phyloP scores from a whole-genome alignment of 2,113 vertebrate genomes.

The Pygoscelis adeliae region DNA sequence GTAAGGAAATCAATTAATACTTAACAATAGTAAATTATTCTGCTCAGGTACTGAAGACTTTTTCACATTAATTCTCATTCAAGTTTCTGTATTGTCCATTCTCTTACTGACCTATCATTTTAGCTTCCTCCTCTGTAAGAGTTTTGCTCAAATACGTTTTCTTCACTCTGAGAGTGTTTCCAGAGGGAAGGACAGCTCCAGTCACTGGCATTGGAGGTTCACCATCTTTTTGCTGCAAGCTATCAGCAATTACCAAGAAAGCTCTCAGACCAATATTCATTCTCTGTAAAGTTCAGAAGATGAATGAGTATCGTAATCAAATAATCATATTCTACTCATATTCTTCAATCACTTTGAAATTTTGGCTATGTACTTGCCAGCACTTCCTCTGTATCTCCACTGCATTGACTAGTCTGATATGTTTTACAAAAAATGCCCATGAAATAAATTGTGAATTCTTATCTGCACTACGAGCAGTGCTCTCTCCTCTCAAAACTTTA shows the following conservation, averaged over 20 bases:
- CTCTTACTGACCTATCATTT: constrained; percentile 90
- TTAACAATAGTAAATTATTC: neutral
- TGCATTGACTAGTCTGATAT: neutral
- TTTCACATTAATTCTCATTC: neutral
- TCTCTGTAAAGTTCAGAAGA: constrained; percentile 78
- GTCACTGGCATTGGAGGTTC: constrained; percentile 99
- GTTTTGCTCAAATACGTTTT: constrained; percentile 99
- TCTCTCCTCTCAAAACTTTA: neutral
- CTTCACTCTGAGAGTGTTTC: constrained; percentile 97
- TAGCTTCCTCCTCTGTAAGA: constrained; percentile 97
- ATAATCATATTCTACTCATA: neutral
- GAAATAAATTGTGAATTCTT: neutral
- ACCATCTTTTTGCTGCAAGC: constrained; percentile 96
- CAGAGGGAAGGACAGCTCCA: constrained; percentile 94
- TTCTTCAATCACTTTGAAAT: neutral
- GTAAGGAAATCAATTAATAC: neutral
- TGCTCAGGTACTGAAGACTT: neutral
- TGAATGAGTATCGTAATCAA: neutral
- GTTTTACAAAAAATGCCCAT: neutral
- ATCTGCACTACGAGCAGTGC: neutral
- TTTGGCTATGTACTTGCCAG: neutral
- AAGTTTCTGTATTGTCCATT: neutral
- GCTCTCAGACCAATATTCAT: constrained; percentile 98
- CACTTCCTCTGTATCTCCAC: neutral
- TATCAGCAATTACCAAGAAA: constrained; percentile 96